A percentile compares a stretch with the other conserved stretches of the same genome.
phyloP scores from a whole-genome alignment of 2,113 vertebrate genomes.

The Elgaria multicarinata region DNA sequence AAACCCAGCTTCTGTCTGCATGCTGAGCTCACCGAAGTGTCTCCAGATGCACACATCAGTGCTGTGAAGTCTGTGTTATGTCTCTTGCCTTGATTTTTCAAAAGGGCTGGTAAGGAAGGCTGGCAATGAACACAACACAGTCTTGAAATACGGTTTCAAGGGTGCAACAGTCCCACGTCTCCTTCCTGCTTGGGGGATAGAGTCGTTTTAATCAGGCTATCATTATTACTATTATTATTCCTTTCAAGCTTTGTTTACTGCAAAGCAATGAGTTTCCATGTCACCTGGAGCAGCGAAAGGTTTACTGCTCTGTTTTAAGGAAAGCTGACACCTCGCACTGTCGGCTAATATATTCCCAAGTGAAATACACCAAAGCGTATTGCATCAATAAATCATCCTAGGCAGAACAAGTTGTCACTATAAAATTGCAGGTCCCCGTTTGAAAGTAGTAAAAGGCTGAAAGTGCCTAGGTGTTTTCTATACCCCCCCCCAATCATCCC shows the following conservation, averaged over 20 bases:
- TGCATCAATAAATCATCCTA: slow-evolving; percentile 14
- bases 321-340: background rate
- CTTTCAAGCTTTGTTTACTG: background rate
- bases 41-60: background rate
- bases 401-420: background rate
- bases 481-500: background rate
- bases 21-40: background rate
- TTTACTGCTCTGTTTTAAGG: slow-evolving; percentile 16
- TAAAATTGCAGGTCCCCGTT: background rate
- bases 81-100: background rate
- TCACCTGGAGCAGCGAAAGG: background rate
- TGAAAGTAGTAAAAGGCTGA: slow-evolving; percentile 14
- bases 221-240: background rate
- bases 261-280: background rate
- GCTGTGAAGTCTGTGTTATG: too few relatives aligned
- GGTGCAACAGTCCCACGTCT: background rate
- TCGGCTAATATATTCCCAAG: background rate
- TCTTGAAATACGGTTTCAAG: slow-evolving; percentile 19
- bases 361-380: background rate
- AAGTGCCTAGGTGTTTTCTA: background rate
- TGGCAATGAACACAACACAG: background rate
- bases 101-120: background rate
- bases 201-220: background rate
- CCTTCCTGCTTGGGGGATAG: background rate
- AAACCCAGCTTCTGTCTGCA: background rate